These are phyloP conservation scores for Pachyramphus minor DNA, from an alignment of 2,113 vertebrate genomes.

Conservation along the genomic window DNA sequence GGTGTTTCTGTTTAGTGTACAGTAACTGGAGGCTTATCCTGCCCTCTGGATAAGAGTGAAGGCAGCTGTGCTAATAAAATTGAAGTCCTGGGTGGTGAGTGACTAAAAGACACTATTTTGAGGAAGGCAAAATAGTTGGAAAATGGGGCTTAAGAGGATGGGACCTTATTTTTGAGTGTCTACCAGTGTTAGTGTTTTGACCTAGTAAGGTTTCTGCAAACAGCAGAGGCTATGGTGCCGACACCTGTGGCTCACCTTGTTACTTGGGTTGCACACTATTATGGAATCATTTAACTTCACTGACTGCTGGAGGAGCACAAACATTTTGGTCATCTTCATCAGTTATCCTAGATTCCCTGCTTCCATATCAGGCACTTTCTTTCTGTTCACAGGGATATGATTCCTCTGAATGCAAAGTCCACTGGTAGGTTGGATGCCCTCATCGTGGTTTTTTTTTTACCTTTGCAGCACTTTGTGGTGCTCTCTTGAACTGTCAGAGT, in stretches of 20 bases:
- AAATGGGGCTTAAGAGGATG: neutral
- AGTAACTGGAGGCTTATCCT: constrained; percentile 54
- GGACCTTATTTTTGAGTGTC: neutral
- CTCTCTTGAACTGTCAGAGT: neutral
- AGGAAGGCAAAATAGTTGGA: neutral
- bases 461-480: neutral
- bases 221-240: neutral
- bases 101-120: constrained; percentile 24
- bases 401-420: neutral
- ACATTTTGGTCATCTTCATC: neutral
- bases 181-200: neutral
- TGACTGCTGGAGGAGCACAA: neutral
- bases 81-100: constrained; percentile 39
- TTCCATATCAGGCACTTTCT: neutral
- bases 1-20: constrained; percentile 68
- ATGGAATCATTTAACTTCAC: neutral
- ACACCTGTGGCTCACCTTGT: neutral
- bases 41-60: constrained; percentile 47
- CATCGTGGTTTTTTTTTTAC: neutral
- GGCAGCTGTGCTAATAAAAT: constrained; percentile 70
- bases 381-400: neutral
- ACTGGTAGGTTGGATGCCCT: neutral
- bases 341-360: neutral
- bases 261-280: neutral
- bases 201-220: neutral